Conservation (phyloP, 2,888 invertebrate species). For the Cynaeus angustus region DNA sequence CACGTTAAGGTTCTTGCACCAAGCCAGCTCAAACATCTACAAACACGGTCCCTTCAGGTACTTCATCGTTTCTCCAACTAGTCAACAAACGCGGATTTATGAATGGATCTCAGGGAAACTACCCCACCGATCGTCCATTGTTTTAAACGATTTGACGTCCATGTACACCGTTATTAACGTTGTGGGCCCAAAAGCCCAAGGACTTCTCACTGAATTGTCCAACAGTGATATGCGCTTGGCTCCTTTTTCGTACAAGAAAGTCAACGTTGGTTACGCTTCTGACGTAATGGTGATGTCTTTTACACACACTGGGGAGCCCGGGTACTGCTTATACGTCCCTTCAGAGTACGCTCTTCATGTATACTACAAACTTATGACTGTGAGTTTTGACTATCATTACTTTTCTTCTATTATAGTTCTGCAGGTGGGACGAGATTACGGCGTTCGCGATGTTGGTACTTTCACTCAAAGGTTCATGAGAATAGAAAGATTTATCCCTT, state of each 20-base stretch:
- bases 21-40: too few relatives aligned
- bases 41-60: constrained; percentile 70
- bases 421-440: constrained; percentile 78
- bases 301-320: constrained; percentile 83
- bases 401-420: constrained; percentile 51
- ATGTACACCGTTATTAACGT: constrained; percentile 83
- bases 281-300: constrained; percentile 82
- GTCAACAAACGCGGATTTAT: constrained; percentile 82
- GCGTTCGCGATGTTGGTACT: constrained; percentile 79
- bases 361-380: constrained; percentile 79
- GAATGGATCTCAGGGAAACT: constrained; percentile 81
- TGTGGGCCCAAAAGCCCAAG: constrained; percentile 80
- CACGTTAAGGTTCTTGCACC: too few relatives aligned
- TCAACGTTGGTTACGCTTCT: constrained; percentile 81
- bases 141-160: constrained; percentile 80
- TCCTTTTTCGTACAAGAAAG: constrained; percentile 79
- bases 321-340: constrained; percentile 81
- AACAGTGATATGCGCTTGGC: constrained; percentile 77
- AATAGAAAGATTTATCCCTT: constrained; percentile 82
- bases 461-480: constrained; percentile 79
- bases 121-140: constrained; percentile 75
- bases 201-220: constrained; percentile 78
- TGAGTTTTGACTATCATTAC: constrained; percentile 57
- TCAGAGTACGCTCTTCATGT: constrained; percentile 84
- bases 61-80: constrained; percentile 86